Base-by-base conservation (phyloP, 35 echinoderm and acorn worm species). In the Hemicentrotus pulcherrimus region DNA sequence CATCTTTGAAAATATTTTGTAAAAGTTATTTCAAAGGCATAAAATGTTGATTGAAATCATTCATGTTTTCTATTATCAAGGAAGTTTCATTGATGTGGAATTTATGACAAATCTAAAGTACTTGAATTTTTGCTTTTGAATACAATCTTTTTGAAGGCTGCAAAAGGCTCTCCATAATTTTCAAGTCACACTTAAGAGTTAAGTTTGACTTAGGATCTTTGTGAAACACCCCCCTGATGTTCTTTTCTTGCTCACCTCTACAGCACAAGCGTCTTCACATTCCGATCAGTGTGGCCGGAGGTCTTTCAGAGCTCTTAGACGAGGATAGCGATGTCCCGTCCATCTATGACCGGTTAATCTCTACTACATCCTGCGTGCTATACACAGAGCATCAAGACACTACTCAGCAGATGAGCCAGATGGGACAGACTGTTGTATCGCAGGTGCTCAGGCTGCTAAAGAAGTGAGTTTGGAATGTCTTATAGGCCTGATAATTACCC, bases 311-410 rank as follows among this genome's bases (percentile, higher is more conserved):
- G 31, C 88, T 97, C 28, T 50, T 97, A 10, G 86, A 95, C 12
- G 97, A 97, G 86, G 97, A 91, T 31, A 92, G 47, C 15, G 88
- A 95, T 28, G 50, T 91, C 48, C n/a, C 12, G 31, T 60, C n/a
- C 46, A 48, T 86, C 8, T 32, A 46, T 30, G 31, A 18, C 5
- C 48, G 46, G 10, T 87, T 97, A 35, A 88, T 47, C 32, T 47
- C 91, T 35, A 48, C 61, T 85, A 31, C 94, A 4, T 95, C 95
- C 41, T 95, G 97, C 59, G 98, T 99, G 18, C 95, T 99, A 94
- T 97, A 99, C 86, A 93, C 96, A 22, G 98, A 99, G 18, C 94
- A 94, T 41, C 48, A 95, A 10, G 98, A 99, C 88, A 88, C 86
- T 47, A 94, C 92, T 4, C 98, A 99, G 85, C 47, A 91, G 91